Base-by-base conservation (phyloP, 2,797 vertebrate genomes). In the Lycodopsis pacificus region DNA sequence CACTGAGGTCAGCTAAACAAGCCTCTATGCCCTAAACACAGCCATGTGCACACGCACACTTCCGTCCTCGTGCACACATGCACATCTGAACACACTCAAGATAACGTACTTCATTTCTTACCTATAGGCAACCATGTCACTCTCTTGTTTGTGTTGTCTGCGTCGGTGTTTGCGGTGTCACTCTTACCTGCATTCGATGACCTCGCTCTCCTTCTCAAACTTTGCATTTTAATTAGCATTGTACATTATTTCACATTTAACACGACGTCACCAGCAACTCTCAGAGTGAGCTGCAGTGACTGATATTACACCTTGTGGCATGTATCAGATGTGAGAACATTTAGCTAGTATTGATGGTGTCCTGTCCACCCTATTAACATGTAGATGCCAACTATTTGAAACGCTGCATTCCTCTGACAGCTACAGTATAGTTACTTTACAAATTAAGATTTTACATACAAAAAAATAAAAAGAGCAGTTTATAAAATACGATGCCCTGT, bases 1-100 rank as follows among this genome's bases (percentile, higher is more conserved):
- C 89, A 93, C 95, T 90, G 95, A 93, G 96, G 93, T 95, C 96
- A 96, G 94, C 88, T 87, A 94, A 94, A 88, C 91, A 83, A 93
- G 90, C 91, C 91, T 86, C 54, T 53, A 76, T 89, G 91, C 93
- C 89, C 85, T 83, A 91, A 90, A 91, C 91, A 86, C 87, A 84
- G 79, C 81, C 86, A 85, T 86, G 84, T 86, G 89, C 86, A 84
- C 84, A 80, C 71, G 44, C 79, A 75, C 85, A 72, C 84, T 63
- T 80, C 80, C 32, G 71, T 77, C 66, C 10, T 59, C 71, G 27
- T 80, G 73, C 81, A 75, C 14, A 57, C 0, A 20, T 1, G 40
- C 79, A 76, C 89, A 92, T 87, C 84, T 83, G 81, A 89, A 78
- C 88, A 78, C 86, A 81, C 81, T 78, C 65, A 71, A 69, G 83